These are phyloP conservation scores for Penaeus indicus DNA, from an alignment of 1,140 invertebrate genomes.

Conservation along the genomic window DNA sequence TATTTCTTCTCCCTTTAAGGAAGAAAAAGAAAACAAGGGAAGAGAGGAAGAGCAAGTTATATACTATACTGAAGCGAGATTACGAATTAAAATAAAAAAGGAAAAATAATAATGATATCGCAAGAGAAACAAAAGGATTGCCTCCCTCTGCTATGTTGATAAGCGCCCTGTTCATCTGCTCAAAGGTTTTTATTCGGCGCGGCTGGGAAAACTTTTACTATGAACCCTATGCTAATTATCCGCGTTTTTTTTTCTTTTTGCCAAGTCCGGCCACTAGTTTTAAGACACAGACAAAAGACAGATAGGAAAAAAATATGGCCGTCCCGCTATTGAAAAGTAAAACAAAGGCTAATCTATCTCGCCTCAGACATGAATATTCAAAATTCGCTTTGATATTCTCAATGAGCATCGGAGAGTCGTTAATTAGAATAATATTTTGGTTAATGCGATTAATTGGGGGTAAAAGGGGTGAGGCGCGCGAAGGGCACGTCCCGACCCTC, in stretches of 20 bases:
- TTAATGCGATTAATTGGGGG: slow-evolving; percentile 63
- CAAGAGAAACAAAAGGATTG: slow-evolving; percentile 7
- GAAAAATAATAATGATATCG: neutral
- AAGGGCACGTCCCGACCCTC: slow-evolving; percentile 9
- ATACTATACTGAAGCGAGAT: slow-evolving; percentile 8
- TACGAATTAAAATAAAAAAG: neutral
- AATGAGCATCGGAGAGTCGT: slow-evolving; percentile 46
- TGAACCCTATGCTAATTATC: no score
- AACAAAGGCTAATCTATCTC: slow-evolving; percentile 49
- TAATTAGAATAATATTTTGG: slow-evolving; percentile 65
- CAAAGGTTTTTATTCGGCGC: no score
- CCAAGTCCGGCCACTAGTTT: no score
- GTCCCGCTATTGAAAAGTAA: slow-evolving; percentile 54
- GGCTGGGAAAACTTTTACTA: no score
- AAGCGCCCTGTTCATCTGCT: no score
- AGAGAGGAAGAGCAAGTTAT: neutral
- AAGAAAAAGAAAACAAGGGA: neutral
- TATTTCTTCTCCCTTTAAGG: neutral
- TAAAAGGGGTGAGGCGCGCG: slow-evolving; percentile 51
- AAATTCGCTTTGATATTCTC: slow-evolving; percentile 60
- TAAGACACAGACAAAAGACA: no score
- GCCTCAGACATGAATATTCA: slow-evolving; percentile 58
- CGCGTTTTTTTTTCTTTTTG: no score
- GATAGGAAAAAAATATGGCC: no score
- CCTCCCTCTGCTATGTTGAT: neutral